Evolutionary conservation across 2,113 vertebrate species (phyloP).

Genomic region (Epinephelus cyanopodus): DNA sequence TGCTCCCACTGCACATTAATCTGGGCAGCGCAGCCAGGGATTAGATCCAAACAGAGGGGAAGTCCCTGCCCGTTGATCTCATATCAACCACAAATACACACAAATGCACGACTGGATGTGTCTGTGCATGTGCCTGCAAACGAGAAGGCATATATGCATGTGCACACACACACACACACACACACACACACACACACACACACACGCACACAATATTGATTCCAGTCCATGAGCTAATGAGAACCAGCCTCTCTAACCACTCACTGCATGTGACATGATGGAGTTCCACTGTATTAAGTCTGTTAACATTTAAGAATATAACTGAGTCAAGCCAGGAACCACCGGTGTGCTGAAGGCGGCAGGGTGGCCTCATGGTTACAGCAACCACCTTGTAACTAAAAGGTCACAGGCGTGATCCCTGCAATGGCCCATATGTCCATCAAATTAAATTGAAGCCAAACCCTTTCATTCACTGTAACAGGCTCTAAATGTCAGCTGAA

Average conservation of each 20-base stretch:
- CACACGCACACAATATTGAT: conserved; percentile 49
- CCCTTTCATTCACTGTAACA: conserved; percentile 22
- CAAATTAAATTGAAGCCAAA: conserved; percentile 48
- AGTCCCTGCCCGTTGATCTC: conserved; percentile 35
- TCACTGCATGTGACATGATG: conserved; percentile 59
- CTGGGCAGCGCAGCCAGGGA: conserved; percentile 44
- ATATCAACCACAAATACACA: not conserved
- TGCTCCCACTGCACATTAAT: conserved; percentile 57
- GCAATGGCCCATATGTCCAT: conserved; percentile 53
- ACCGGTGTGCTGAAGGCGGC: conserved; percentile 39
- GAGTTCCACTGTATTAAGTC: conserved; percentile 62
- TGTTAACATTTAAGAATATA: conserved; percentile 68
- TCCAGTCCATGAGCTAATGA: conserved; percentile 64
- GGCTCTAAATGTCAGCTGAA: conserved; percentile 35
- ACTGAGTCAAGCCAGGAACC: conserved; percentile 51
- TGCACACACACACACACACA: not conserved
- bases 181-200: not conserved
- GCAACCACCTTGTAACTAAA: conserved; percentile 67
- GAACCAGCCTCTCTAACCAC: conserved; percentile 58
- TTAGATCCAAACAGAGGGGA: conserved; percentile 60
- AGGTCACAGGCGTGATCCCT: conserved; percentile 58
- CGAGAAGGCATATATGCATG: not conserved
- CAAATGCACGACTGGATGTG: not conserved
- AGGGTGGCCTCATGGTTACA: conserved; percentile 67
- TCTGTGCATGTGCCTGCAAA: not conserved